These are phyloP conservation scores for Zapornia atra DNA, from an alignment of 2,113 vertebrate species.

Conservation along the genomic window DNA sequence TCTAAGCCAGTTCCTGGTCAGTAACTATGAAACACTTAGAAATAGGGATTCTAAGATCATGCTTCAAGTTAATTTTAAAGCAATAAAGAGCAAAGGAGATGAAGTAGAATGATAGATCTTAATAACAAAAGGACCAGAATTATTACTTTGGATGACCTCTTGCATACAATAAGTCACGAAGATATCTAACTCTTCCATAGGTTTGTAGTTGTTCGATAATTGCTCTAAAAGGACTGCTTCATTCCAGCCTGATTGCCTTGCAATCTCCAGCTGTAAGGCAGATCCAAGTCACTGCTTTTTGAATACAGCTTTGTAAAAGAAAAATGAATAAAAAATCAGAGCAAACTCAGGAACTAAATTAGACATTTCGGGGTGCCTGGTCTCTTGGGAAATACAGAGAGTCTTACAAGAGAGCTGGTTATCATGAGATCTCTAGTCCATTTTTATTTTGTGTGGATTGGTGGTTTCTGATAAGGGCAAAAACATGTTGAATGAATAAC, in stretches of 20 bases:
- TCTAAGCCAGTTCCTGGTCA: neutral
- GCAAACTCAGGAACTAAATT: neutral
- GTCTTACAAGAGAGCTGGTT: neutral
- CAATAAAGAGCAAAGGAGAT: neutral
- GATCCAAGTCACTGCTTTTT: neutral
- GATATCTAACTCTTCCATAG: neutral
- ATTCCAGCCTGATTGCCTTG: neutral
- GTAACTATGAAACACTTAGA: neutral
- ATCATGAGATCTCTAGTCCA: neutral
- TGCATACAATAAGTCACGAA: neutral
- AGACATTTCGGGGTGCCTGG: neutral
- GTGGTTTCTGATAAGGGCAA: neutral
- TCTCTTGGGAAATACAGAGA: neutral
- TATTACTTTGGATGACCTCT: neutral
- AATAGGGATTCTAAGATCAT: neutral
- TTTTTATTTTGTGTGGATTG: neutral
- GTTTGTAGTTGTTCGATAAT: neutral
- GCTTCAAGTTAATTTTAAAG: neutral
- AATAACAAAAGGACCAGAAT: neutral
- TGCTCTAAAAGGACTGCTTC: neutral
- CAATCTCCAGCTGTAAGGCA: neutral
- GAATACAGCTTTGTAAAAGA: neutral
- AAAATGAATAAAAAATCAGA: neutral
- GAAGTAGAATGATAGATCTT: neutral
- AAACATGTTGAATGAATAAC: neutral